Base-by-base conservation (phyloP, 2,113 vertebrate species). In the Chascanopsetta lugubris region DNA sequence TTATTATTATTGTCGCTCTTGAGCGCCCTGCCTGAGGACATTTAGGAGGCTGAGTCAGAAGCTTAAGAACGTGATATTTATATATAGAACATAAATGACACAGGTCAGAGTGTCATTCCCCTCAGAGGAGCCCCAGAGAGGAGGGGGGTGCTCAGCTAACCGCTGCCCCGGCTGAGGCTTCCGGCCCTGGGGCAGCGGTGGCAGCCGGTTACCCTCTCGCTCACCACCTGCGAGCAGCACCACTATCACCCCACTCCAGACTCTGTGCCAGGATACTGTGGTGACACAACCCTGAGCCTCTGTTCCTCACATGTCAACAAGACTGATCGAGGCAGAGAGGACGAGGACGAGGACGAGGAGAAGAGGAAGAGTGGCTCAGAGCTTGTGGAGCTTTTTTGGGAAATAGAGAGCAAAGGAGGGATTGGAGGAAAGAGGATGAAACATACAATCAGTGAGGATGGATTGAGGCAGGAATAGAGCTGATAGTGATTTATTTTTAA, bases 211-310 rank as follows among this genome's bases (percentile, higher is more conserved):
- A 48, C 90, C 92, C 40, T 88, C 87, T 74, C 87, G 86, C 79
- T n/a, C n/a, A n/a, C n/a, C n/a, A n/a, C 80, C 57, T 62, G 60
- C 76, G n/a, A 68, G 53, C 76, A 68, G 26, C 89, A 78, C 86
- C 91, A 78, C 92, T 95, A 96, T 96, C 95, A 96, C 94, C 91
- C 90, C 58, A 79, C 87, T 87, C 90, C 95, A 96, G 95, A 94
- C 90, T 91, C 91, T 84, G 92, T 91, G 92, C 89, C 95, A 96
- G 94, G 95, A 97, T 96, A 95, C 95, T 95, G 95, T 96, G 95
- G 95, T 95, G 93, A 96, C 95, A 95, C 93, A 92, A 94, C 93
- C 88, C 91, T 80, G 85, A 85, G 90, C 81, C 78, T 86, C 86
- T 90, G 94, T 94, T 95, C 93, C 90, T 95, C 91, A 87, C 71